Evolutionary conservation across 2,797 vertebrate species (phyloP).

Genomic region (Chromobotia macracanthus): DNA sequence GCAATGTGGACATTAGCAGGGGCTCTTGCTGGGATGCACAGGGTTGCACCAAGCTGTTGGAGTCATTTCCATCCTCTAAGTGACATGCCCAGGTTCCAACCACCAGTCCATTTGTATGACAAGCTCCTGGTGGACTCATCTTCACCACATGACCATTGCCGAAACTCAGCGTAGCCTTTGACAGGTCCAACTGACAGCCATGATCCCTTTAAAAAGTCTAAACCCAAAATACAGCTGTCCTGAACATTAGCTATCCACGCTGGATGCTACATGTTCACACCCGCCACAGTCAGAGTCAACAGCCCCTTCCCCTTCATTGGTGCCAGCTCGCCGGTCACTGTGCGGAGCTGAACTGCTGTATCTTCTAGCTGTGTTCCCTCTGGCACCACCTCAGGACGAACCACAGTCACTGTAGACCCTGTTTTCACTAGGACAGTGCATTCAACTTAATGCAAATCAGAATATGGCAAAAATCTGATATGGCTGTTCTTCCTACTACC

Average conservation of each 20-base stretch:
- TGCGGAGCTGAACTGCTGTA: slow-evolving; percentile 33
- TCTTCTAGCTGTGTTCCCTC: slow-evolving; percentile 8
- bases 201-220: slow-evolving; percentile 41
- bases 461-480: slow-evolving; percentile 3
- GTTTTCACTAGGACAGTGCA: background rate
- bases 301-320: slow-evolving; percentile 19
- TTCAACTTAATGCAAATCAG: too few relatives aligned
- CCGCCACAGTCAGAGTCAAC: slow-evolving; percentile 24
- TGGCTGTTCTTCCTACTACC: slow-evolving; percentile 28
- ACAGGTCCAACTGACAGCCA: slow-evolving; percentile 40
- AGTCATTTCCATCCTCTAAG: too few relatives aligned
- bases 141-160: too few relatives aligned
- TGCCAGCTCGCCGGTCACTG: slow-evolving; percentile 34
- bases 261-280: background rate
- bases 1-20: too few relatives aligned
- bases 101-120: too few relatives aligned
- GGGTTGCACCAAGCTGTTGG: background rate
- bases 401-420: slow-evolving; percentile 38
- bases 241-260: slow-evolving; percentile 43
- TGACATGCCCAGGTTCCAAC: too few relatives aligned
- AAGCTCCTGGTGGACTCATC: too few relatives aligned
- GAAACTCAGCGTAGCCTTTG: background rate
- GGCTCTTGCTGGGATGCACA: too few relatives aligned
- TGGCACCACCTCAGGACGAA: slow-evolving; percentile 35
- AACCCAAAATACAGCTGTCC: slow-evolving; percentile 33